A percentile compares a stretch with the other conserved stretches of the same genome.
Evolutionary conservation across 2,113 vertebrate genomes (phyloP).

Genomic region (Phrynocephalus versicolor): DNA sequence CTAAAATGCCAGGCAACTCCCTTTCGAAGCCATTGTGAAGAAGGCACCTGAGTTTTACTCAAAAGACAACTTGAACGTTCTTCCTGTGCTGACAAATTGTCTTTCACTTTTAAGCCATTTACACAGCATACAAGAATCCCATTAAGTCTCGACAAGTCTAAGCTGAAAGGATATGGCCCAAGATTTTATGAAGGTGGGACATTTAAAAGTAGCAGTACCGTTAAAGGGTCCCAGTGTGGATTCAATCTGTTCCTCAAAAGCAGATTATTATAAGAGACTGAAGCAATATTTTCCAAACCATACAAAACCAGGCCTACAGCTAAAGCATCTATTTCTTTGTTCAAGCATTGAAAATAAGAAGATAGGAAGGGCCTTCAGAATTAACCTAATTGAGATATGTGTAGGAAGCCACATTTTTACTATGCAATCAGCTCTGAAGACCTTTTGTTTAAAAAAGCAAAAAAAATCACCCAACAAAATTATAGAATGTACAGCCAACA

Average conservation of each 20-base stretch:
- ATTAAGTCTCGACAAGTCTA: background rate
- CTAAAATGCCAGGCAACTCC: conserved; percentile 40
- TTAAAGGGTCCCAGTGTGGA: background rate
- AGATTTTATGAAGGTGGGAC: background rate
- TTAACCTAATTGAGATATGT: too few species aligned
- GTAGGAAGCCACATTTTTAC: too few species aligned
- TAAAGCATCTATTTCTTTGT: too few species aligned
- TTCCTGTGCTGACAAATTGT: background rate
- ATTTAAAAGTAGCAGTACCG: background rate
- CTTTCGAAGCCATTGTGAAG: conserved; percentile 39
- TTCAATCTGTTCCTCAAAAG: background rate
- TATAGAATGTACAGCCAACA: too few species aligned
- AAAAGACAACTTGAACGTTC: background rate
- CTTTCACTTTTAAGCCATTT: background rate
- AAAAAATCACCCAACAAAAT: too few species aligned
- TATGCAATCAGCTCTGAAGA: too few species aligned
- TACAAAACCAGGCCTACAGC: too few species aligned
- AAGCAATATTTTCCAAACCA: too few species aligned
- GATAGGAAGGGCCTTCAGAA: too few species aligned
- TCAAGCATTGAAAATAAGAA: too few species aligned
- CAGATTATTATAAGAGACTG: background rate
- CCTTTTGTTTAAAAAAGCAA: too few species aligned
- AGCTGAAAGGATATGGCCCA: background rate
- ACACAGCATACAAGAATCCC: background rate
- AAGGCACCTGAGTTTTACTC: background rate